Evolutionary conservation across 2,797 vertebrate species (phyloP).

Genomic region (Cyprinodon diabolis): DNA sequence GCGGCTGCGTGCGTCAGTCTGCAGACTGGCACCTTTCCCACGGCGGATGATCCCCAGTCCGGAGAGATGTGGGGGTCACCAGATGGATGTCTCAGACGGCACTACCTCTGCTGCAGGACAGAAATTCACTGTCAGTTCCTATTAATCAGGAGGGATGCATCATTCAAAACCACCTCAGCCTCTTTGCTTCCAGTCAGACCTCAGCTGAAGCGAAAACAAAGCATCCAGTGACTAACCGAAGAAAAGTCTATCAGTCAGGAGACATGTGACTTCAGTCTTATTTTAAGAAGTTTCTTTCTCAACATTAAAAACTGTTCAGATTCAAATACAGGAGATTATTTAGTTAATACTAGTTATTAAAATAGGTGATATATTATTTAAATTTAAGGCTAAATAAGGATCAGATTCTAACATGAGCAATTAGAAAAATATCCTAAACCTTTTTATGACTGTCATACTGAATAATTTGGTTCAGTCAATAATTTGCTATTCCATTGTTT

Average conservation of each 20-base stretch:
- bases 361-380: no score
- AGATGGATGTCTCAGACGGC: slow-evolving; percentile 67
- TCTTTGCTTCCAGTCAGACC: slow-evolving; percentile 22
- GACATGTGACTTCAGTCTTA: slow-evolving; percentile 14
- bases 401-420: no score
- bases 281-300: slow-evolving; percentile 11
- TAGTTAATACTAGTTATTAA: not conserved
- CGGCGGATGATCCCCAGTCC: slow-evolving; percentile 53
- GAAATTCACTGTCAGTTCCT: slow-evolving; percentile 67
- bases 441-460: not conserved
- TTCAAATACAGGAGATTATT: slow-evolving; percentile 6
- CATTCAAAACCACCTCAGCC: slow-evolving; percentile 45
- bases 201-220: slow-evolving; percentile 37
- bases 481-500: no score
- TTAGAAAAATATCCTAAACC: not conserved
- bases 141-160: slow-evolving; percentile 64
- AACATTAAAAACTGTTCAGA: slow-evolving; percentile 5
- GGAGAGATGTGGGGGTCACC: slow-evolving; percentile 64
- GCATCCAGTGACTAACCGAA: slow-evolving; percentile 13
- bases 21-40: slow-evolving; percentile 77
- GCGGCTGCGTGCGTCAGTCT: slow-evolving; percentile 53
- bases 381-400: no score
- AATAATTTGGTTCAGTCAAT: no score
- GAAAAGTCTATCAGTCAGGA: slow-evolving; percentile 8
- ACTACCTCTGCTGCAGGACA: slow-evolving; percentile 71